phyloP scores from a whole-genome alignment of 1,140 invertebrate species.

The Homarus americanus region DNA sequence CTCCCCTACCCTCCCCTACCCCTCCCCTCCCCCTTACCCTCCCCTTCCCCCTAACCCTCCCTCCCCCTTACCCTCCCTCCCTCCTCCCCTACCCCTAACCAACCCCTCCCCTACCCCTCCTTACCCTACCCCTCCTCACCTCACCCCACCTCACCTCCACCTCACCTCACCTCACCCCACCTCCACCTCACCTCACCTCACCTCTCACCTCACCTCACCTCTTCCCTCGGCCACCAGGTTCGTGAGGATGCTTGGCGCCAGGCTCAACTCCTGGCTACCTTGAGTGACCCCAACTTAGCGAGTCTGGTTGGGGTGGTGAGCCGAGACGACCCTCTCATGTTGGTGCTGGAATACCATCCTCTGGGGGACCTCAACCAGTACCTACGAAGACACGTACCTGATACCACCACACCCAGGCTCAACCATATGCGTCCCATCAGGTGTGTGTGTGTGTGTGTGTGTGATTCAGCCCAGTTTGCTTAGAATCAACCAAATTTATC shows the following conservation, averaged over 20 bases:
- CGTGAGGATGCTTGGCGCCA: constrained; percentile 89
- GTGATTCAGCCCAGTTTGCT: too few relatives aligned
- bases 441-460: too few relatives aligned
- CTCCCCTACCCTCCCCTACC: constrained; percentile 81
- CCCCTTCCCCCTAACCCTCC: constrained; percentile 83
- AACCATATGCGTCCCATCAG: constrained; percentile 71
- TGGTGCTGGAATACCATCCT: constrained; percentile 91
- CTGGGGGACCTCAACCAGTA: constrained; percentile 90
- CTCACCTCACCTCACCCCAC: background rate
- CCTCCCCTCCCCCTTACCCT: constrained; percentile 77
- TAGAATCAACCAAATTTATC: too few relatives aligned
- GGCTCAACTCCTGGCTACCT: constrained; percentile 87
- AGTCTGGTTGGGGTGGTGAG: constrained; percentile 79
- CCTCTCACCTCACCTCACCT: too few relatives aligned
- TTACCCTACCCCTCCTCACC: background rate
- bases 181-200: background rate
- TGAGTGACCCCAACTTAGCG: constrained; percentile 90
- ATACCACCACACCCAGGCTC: constrained; percentile 71
- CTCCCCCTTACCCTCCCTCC: background rate
- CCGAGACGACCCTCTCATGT: constrained; percentile 86
- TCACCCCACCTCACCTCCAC: background rate
- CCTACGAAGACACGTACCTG: constrained; percentile 79
- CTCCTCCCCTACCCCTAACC: background rate
- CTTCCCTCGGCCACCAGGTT: background rate
- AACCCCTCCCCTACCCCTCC: background rate